phyloP scores from a whole-genome alignment of 2,113 vertebrate genomes.

The Chinchilla lanigera region DNA sequence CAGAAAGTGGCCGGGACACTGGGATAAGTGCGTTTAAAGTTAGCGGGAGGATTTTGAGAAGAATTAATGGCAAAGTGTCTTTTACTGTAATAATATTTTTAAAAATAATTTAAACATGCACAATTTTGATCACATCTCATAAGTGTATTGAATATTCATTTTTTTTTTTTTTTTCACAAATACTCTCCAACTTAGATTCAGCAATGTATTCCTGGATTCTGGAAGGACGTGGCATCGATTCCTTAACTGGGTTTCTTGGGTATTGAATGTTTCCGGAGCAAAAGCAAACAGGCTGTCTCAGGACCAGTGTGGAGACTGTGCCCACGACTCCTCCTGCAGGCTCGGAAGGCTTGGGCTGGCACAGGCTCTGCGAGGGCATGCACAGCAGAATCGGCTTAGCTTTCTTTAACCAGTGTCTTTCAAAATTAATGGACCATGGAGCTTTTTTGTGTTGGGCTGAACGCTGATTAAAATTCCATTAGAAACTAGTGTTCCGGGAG shows the following conservation, averaged over 20 bases:
- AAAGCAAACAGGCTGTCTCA: neutral
- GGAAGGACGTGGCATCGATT: too few species aligned
- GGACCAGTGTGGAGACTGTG: neutral
- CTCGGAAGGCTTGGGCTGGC: accelerated
- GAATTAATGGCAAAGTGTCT: neutral
- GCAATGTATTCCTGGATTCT: neutral
- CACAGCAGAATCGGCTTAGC: neutral
- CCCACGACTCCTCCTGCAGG: neutral
- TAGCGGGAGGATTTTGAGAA: neutral
- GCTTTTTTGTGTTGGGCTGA: neutral
- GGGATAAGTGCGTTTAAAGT: neutral
- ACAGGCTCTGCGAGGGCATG: neutral
- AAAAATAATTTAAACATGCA: neutral
- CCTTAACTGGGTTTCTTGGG: neutral
- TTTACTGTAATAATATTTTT: neutral
- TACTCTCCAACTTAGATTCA: neutral
- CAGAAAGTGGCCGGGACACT: neutral
- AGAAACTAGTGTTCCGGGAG: neutral
- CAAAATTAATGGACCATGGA: neutral
- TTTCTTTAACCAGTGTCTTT: neutral
- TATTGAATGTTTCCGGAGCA: neutral
- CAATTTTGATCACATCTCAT: neutral
- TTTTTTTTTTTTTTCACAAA: neutral
- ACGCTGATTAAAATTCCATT: constrained; percentile 46
- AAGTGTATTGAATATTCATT: neutral